Base-by-base conservation (phyloP, 1,140 invertebrate species). In the Hestina assimilis region DNA sequence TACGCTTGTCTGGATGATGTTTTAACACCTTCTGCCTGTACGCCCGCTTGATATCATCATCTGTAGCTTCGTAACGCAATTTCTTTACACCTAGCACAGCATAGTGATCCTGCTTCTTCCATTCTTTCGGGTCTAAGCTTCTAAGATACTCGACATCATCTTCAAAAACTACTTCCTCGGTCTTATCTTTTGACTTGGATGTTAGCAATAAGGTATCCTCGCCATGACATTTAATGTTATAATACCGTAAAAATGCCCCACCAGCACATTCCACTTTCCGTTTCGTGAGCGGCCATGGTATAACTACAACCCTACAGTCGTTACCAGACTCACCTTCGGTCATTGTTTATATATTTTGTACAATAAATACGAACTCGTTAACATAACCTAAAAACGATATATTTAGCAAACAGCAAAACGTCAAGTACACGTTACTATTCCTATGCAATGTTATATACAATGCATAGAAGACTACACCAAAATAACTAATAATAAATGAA, bases 31-130 rank as follows among this genome's bases (percentile, higher is more conserved):
- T 97, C 72, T 90, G 94, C 89, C 94, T 92, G 93, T 97, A 98
- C 23, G 97, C 97, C 79, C 93, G 93, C 83, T 97, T 97, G 23
- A 99, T 97, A 72, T 98, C 93, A 59, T 98, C 95, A 64, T 98
- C 96, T 8, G 93, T 94, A 0, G 98, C 97, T 83, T 92, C 92
- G 73, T 87, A 89, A 31, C 97, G 91, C 42, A 96, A 84, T 56
- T 94, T 93, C 70, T 93, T 93, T 56, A 99, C 91, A 26, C 98
- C 97, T 43, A 99, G 87, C 12, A 99, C 96, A 40, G 94, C 94
- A 89, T 99, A 99, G 89, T 99, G 97, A 83, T 99, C 98, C 90
- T 99, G 97, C 74, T 96, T 93, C 90, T 98, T 99, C 97, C 97
- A 99, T 74, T 98, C 94, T 79, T 96, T 97, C n/a, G 97, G 97